Percentiles rank a stretch among this genome's conserved stretches.
Conservation (phyloP, 2,113 vertebrate species). For the Syrrhaptes paradoxus region DNA sequence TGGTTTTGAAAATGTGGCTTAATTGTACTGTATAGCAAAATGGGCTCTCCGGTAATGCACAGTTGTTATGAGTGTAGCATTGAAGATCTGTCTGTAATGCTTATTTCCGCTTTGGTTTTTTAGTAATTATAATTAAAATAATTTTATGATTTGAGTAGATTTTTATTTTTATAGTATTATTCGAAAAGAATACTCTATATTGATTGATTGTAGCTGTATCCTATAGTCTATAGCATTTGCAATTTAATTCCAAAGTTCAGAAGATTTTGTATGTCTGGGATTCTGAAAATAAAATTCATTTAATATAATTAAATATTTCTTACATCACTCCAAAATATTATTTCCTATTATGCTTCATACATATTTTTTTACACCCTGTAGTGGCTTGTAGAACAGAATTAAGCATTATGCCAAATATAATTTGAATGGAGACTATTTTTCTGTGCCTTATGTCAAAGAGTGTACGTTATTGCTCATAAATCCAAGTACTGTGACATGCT, state of each 20-base stretch:
- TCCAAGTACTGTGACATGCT: background rate
- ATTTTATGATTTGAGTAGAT: background rate
- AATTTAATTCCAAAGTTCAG: background rate
- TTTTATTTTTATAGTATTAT: slow-evolving; percentile 19
- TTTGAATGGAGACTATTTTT: slow-evolving; percentile 10
- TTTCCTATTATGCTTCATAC: slow-evolving; percentile 6
- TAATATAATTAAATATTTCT: slow-evolving; percentile 19
- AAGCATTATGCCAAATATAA: background rate
- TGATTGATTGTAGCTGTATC: background rate
- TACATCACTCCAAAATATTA: background rate
- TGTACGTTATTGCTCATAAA: background rate
- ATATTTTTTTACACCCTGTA: background rate
- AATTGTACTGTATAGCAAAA: background rate
- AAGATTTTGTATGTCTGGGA: slow-evolving; percentile 23
- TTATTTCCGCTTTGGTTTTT: background rate
- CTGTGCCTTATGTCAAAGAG: background rate
- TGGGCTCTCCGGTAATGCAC: background rate
- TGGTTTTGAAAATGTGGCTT: background rate
- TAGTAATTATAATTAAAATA: background rate
- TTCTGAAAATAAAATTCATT: slow-evolving; percentile 11
- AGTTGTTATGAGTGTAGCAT: background rate
- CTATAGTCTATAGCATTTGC: background rate
- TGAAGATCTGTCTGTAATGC: background rate
- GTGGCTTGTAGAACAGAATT: background rate
- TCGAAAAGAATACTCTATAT: background rate